Evolutionary conservation across 2,797 vertebrate genomes (phyloP).

Genomic region (Brachymystax lenok): DNA sequence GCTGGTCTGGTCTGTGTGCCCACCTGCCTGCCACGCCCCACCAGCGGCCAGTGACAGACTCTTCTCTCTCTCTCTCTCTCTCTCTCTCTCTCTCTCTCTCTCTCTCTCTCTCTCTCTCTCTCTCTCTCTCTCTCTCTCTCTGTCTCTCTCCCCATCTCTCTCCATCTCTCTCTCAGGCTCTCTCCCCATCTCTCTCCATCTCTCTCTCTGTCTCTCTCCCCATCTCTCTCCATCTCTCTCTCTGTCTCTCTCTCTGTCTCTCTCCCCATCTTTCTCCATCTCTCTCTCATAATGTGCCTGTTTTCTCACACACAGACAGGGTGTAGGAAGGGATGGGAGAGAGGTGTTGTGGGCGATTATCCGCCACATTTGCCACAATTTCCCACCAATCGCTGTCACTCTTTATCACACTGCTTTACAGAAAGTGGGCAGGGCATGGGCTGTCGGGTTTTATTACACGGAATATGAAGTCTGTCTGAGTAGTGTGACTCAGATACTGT

Average conservation of each 20-base stretch:
- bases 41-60: constrained; percentile 53
- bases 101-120: no score
- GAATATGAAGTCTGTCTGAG: no score
- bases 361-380: constrained; percentile 50
- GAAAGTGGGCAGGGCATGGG: constrained; percentile 9
- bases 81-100: no score
- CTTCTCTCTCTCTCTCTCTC: background rate
- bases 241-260: no score
- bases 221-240: no score
- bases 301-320: constrained; percentile 55
- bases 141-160: no score
- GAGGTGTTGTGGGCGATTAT: constrained; percentile 53
- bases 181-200: background rate
- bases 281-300: no score
- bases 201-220: no score
- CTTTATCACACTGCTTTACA: constrained; percentile 37
- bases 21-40: constrained; percentile 19
- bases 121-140: no score
- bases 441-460: no score
- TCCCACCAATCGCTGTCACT: constrained; percentile 58
- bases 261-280: no score
- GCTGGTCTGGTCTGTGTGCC: constrained; percentile 29
- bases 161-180: constrained; percentile 3
- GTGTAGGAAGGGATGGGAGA: constrained; percentile 16
- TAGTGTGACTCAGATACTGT: background rate